phyloP scores from a whole-genome alignment of 2,888 invertebrate species.

The Ormyrus labotus region DNA sequence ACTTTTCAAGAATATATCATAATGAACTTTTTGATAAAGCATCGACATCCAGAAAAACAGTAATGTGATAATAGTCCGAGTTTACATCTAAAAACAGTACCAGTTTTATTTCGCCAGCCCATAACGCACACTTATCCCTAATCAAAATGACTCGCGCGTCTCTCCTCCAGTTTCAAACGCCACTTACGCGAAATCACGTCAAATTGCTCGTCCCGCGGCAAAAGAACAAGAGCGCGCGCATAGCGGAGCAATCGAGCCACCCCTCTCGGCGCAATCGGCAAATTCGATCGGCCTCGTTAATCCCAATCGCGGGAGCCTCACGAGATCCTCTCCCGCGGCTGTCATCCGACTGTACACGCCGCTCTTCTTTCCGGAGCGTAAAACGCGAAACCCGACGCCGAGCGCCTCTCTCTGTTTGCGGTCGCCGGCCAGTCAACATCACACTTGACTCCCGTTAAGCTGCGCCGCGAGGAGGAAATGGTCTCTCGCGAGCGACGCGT shows the following conservation, averaged over 20 bases:
- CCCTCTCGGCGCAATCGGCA: neutral
- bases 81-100: too few relatives aligned
- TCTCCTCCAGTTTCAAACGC: neutral
- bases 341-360: too few relatives aligned
- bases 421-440: neutral
- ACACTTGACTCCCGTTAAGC: constrained; percentile 6
- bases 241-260: neutral
- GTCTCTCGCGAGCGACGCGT: constrained; percentile 18
- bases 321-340: too few relatives aligned
- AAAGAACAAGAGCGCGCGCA: neutral
- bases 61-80: too few relatives aligned
- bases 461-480: constrained; percentile 23
- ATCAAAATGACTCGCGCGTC: neutral
- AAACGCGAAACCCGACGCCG: neutral
- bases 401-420: neutral
- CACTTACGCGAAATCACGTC: too few relatives aligned
- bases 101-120: too few relatives aligned
- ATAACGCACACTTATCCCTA: too few relatives aligned
- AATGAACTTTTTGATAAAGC: too few relatives aligned
- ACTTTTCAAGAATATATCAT: too few relatives aligned
- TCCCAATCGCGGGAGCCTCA: neutral
- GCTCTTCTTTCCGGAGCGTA: neutral
- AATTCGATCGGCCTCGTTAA: constrained; percentile 39
- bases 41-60: too few relatives aligned
- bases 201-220: neutral